Base-by-base conservation (phyloP, 2,113 vertebrate species). In the Balaeniceps rex region DNA sequence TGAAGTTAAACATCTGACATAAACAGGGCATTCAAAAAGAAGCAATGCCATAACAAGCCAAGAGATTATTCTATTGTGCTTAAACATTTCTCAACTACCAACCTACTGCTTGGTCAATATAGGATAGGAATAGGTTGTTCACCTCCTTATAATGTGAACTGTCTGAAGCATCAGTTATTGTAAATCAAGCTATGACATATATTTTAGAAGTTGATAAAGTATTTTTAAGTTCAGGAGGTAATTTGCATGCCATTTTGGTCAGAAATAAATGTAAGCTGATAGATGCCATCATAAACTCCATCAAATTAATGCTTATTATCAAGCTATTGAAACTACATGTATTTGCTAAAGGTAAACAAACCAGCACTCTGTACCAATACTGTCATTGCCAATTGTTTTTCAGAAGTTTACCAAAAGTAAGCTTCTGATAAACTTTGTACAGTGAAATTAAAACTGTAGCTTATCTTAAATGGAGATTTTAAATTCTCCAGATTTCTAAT, bases 401-500 rank as follows among this genome's bases (percentile, higher is more conserved):
- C 66, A 55, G 75, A 58, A 91, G 16, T 90, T 42, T 89, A 57
- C 29, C 34, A 72, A 47, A 93, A 91, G 14, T 61, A 89, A 86
- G 11, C 2, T 90, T 93, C 44, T 91, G 26, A 65, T 95, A 63
- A 51, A 86, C 9, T 60, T 54, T 61, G 76, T 54, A 33, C 69
- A 93, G 18, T 75, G 51, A 87, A 64, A 86, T 86, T 51, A 84
- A 36, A 90, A 40, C 19, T 82, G 19, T 51, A 78, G 29, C 5
- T 93, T 92, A 71, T 82, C 46, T 86, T 90, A 90, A 93, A 82
- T 19, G 19, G 19, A 80, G 29, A 66, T 40, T 92, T 82, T 42
- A 5, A 58, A 28, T 78, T 92, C 19, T 25, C 4, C 21, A 23
- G 21, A 71, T 40, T 91, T 87, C 28, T 66, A 54, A 61, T 51